Evolutionary conservation across 2,113 vertebrate genomes (phyloP).

Genomic region (Xiphophorus couchianus): DNA sequence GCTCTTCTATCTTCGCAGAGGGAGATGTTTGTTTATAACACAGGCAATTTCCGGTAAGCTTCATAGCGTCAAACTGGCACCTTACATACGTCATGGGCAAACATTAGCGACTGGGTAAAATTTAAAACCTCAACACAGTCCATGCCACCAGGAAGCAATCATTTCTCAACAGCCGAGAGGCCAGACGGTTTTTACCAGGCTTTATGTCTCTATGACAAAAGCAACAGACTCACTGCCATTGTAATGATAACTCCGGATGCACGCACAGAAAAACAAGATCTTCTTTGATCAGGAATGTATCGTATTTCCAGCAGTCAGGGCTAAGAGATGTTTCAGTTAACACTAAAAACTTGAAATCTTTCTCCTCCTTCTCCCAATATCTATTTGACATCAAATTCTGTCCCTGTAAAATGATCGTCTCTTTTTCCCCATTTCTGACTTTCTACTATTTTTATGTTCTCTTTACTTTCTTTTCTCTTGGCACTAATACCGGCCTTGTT

Average conservation of each 20-base stretch:
- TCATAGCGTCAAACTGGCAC: no score
- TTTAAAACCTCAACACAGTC: no score
- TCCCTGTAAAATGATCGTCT: not conserved
- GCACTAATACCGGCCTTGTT: constrained; percentile 4
- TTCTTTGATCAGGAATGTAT: not conserved
- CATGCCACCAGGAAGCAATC: no score
- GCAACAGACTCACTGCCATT: no score
- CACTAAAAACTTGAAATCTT: not conserved
- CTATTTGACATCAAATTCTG: constrained; percentile 4
- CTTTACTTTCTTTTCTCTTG: constrained; percentile 10
- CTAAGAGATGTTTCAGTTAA: not conserved
- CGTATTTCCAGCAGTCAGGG: not conserved
- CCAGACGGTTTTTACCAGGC: no score
- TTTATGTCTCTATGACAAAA: no score
- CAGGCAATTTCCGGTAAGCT: no score
- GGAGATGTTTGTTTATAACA: no score
- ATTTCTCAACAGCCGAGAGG: no score
- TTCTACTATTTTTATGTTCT: constrained; percentile 14
- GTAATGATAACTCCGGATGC: not conserved
- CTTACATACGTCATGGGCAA: no score
- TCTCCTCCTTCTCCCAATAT: not conserved
- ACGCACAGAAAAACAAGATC: not conserved
- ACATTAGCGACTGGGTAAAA: no score
- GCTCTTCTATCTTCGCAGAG: no score
- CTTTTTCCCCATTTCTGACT: constrained; percentile 6